These are phyloP conservation scores for Grapholita molesta DNA, from an alignment of 1,140 invertebrate genomes.

Conservation along the genomic window DNA sequence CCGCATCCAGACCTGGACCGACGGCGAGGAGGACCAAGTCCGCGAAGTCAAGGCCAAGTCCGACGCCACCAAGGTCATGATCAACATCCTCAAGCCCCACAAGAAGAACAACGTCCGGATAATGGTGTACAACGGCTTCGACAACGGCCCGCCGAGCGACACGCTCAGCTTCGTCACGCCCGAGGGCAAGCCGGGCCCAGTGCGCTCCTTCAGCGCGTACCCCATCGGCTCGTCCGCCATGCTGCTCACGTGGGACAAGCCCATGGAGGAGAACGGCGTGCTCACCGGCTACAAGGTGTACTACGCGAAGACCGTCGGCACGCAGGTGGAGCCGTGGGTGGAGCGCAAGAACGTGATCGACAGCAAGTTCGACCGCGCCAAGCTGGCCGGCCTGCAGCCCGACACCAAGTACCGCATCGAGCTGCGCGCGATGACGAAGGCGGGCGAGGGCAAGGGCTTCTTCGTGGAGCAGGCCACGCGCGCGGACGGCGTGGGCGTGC, in stretches of 20 bases:
- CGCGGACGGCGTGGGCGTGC: slow-evolving; percentile 78
- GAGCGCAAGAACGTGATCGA: slow-evolving; percentile 90
- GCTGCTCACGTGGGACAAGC: slow-evolving; percentile 93
- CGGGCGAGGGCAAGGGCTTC: slow-evolving; percentile 90
- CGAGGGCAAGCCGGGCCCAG: slow-evolving; percentile 95
- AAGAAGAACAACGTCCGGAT: slow-evolving; percentile 94
- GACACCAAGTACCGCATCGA: slow-evolving; percentile 94
- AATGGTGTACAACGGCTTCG: slow-evolving; percentile 93
- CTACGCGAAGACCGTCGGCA: slow-evolving; percentile 89
- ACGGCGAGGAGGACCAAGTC: slow-evolving; percentile 86
- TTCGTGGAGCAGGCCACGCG: slow-evolving; percentile 90
- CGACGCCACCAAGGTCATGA: slow-evolving; percentile 84
- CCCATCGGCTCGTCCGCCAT: slow-evolving; percentile 94
- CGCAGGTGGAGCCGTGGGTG: slow-evolving; percentile 79
- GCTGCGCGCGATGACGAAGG: slow-evolving; percentile 89
- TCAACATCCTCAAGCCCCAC: slow-evolving; percentile 93
- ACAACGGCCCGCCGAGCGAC: slow-evolving; percentile 94
- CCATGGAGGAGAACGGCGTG: slow-evolving; percentile 94
- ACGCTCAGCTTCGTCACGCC: slow-evolving; percentile 91
- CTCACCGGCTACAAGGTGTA: slow-evolving; percentile 96
- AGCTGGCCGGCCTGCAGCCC: slow-evolving; percentile 90
- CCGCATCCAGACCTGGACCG: slow-evolving; percentile 97
- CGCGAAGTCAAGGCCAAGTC: slow-evolving; percentile 90
- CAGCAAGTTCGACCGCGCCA: slow-evolving; percentile 87
- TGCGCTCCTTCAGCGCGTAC: slow-evolving; percentile 88